Evolutionary conservation across 2,888 invertebrate species (phyloP), one percentile per base, ranked within the genome.

Genomic region (Acleris emargana): DNA sequence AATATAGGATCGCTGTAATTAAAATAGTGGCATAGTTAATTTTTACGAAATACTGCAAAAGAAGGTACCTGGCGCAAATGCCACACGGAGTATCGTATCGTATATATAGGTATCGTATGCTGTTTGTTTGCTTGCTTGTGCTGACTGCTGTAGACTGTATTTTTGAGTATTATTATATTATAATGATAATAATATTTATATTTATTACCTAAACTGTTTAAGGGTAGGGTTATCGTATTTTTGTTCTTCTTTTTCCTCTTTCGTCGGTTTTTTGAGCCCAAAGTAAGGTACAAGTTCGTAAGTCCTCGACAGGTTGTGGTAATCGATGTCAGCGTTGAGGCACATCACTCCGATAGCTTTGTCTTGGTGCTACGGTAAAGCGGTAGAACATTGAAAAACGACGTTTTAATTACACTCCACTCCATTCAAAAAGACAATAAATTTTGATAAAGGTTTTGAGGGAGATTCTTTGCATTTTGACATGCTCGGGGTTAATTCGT

Each of bases 291-390:
- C 82, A 43, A 96, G 77, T 68, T 95, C 94, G 67, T 91, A 91
- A 4, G 75, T 74, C 0, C 67, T 84, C 70, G 93, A 93, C 5
- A 96, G 83, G 16, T 89, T 78, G 1, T 92, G 84, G 68, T 94
- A 93, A 75, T 95, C 93, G 9, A 95, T 87, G 0, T 84, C 87
- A 1, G 90, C 84, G 72, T 94, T 95, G 4, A 95, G 76, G 69
- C 93, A 93, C 86, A 95, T 89, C 0, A 94, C 93, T 0, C 94
- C 95, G 0, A 93, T 91, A 0, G 94, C 93, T 22, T 75, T 76
- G 4, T 89, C 91, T 22, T 86, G 81, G 38, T 74, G 70, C 83
- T 82, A 69, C 62, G 60, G 64, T 58, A 64, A 25, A 57, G 11
- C n/a, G 45, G 16, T 7, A 5, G n/a, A 45, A 45, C 17, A 45